Percentiles rank a stretch among this genome's conserved stretches.
phyloP scores from a whole-genome alignment of 2,797 vertebrate species.

The Lutjanus campechanus region DNA sequence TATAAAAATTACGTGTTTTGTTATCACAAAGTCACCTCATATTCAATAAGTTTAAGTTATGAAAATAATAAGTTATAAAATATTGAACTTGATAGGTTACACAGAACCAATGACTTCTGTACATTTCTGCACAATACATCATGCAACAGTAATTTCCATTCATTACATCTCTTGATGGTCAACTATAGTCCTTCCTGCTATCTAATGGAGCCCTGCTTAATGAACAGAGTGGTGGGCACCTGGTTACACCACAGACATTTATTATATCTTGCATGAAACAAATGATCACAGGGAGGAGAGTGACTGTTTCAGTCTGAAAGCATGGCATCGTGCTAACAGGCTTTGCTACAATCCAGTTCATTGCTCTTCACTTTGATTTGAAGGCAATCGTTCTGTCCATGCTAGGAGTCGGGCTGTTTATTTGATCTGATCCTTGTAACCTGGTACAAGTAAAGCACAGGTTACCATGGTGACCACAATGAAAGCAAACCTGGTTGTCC shows the following conservation, averaged over 20 bases:
- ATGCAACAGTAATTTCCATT: constrained; percentile 32
- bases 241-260: constrained; percentile 24
- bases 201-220: constrained; percentile 33
- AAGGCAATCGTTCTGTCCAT: constrained; percentile 7
- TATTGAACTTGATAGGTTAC: not conserved
- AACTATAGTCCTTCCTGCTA: constrained; percentile 23
- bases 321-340: not conserved
- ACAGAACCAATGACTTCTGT: not conserved
- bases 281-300: constrained; percentile 18
- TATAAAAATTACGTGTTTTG: not conserved
- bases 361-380: constrained; percentile 22
- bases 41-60: constrained; percentile 5
- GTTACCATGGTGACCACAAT: constrained; percentile 12
- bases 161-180: constrained; percentile 28
- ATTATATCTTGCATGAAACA: constrained; percentile 38
- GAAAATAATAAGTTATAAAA: constrained; percentile 15
- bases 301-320: constrained; percentile 19
- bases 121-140: constrained; percentile 26
- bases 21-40: not conserved
- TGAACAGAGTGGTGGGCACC: constrained; percentile 25
- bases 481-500: not conserved
- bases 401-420: not conserved
- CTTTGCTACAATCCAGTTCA: not conserved
- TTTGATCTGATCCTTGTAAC: not conserved
- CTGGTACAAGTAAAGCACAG: not conserved